Evolutionary conservation across 2,797 vertebrate genomes (phyloP), one percentile per base, ranked within the genome.

Genomic region (Halcyon leucocephala): DNA sequence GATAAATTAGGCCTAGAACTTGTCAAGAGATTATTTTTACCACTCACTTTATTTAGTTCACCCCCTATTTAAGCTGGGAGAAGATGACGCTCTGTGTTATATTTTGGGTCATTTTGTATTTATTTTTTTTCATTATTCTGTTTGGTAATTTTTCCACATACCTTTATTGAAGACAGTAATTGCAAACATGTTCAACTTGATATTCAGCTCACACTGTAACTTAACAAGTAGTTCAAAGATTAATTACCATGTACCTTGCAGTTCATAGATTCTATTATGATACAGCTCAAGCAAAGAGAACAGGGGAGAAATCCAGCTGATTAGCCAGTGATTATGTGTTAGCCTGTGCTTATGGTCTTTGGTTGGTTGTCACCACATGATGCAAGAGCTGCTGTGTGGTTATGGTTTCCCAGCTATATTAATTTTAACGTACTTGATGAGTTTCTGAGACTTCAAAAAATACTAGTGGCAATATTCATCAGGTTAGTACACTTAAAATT

Each of bases 171-270:
- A 97, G 94, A 91, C 86, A 73, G 97, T 95, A 97, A 97, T 97
- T 97, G 94, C 96, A 97, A 97, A 97, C 96, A 97, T 84, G 69
- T 97, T 94, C 14, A n/a, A 86, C 93, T 98, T 98, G 96, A 92
- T 96, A 98, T 97, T 97, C 98, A 95, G 62, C 95, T 86, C 96
- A 97, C 95, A 78, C 82, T 87, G 89, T 72, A 97, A 97, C 95
- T 97, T 98, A 98, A 97, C 98, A 98, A 98, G 98, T 97, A 93
- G 98, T 98, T 97, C 97, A 51, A 97, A 98, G 97, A 97, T 97
- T 98, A 97, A 97, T 97, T 97, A 96, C 97, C 97, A 97, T 89
- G 97, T 97, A 96, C 95, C 95, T 96, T 97, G 96, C 96, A 97
- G 97, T 93, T 96, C 96, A 91, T 96, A 97, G 86, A 88, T 93